Evolutionary conservation across 2,888 invertebrate species (phyloP), one percentile per base, ranked within the genome.

Genomic region (Cryptosula pallasiana): DNA sequence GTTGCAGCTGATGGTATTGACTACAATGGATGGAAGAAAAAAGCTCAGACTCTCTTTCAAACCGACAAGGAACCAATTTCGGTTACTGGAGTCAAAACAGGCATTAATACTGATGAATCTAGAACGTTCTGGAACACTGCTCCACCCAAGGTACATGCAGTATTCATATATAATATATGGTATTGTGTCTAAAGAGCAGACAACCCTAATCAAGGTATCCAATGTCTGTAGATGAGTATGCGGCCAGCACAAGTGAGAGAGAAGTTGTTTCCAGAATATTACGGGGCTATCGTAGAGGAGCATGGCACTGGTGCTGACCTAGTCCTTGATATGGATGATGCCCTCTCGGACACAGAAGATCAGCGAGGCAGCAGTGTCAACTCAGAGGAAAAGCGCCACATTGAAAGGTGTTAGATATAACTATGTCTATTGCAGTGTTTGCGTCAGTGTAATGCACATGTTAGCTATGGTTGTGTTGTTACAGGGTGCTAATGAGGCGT

Each of bases 81-180:
- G n/a, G 71, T 81, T 9, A 76, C 78, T 35, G 83, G 83, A 1
- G 73, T 74, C 57, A 75, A 75, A 71, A 73, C 80, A 45, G 71
- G 74, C 1, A 72, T 79, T 9, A 74, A 74, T 34, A 73, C 76
- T 63, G 80, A 82, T 73, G 82, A 81, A 70, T 81, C 82, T 0
- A 77, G 80, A 34, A 75, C 82, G 0, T 83, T 81, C 78, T 83
- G 83, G 83, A 78, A 78, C n/a, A 82, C 82, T 9, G 82, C 83
- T 13, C 83, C 83, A 20, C 82, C 83, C 23, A 83, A 83, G 75
- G 78, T 83, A n/a, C n/a, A n/a, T n/a, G n/a, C n/a, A n/a, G n/a
- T n/a, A n/a, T n/a, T n/a, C n/a, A n/a, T n/a, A n/a, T n/a, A n/a
- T n/a, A n/a, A n/a, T n/a, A n/a, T n/a, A n/a, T n/a, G n/a, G n/a